These are phyloP conservation scores for Chloroceryle inda DNA, from an alignment of 2,797 vertebrate species.

Conservation along the genomic window DNA sequence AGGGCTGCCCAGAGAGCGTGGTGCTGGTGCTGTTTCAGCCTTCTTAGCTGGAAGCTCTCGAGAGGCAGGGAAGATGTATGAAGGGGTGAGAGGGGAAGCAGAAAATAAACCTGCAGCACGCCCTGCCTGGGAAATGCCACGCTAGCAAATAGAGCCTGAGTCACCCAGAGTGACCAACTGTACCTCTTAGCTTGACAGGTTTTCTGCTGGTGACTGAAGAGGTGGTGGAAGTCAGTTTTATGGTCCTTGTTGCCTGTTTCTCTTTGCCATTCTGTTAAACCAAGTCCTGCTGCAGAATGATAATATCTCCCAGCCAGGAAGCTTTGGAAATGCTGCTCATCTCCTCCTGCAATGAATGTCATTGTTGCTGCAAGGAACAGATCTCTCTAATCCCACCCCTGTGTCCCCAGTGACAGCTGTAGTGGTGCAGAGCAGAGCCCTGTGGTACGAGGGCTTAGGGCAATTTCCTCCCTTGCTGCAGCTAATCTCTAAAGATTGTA, in stretches of 20 bases:
- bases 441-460: neutral
- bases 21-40: neutral
- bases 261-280: neutral
- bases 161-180: neutral
- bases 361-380: neutral
- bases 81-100: neutral
- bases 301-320: neutral
- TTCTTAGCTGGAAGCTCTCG: neutral
- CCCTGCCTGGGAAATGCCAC: fast-evolving
- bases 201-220: neutral
- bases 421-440: neutral
- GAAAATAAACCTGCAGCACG: neutral
- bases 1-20: fast-evolving
- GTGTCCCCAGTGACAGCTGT: fast-evolving
- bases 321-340: neutral
- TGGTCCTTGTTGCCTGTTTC: neutral
- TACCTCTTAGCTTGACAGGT: neutral
- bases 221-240: neutral
- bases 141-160: neutral
- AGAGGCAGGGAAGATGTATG: neutral
- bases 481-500: neutral
- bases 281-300: neutral
- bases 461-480: neutral
- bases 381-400: fast-evolving
- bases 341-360: neutral